Base-by-base conservation (phyloP, 2,888 invertebrate species). In the Synanthedon tipuliformis region DNA sequence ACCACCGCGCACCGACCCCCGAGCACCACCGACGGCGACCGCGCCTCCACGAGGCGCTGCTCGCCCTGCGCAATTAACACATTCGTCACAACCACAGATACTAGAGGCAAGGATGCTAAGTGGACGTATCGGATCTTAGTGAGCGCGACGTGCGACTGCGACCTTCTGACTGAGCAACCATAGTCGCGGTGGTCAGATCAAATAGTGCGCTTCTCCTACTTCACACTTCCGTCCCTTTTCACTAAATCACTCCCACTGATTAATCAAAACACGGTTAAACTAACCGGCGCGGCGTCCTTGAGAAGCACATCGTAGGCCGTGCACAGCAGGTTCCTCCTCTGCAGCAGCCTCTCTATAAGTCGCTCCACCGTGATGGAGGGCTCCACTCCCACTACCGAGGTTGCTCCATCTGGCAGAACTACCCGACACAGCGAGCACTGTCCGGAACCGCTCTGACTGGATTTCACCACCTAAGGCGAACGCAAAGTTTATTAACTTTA, bases 331-430 rank as follows among this genome's bases (percentile, higher is more conserved):
- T 94, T 95, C 59, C 97, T 88, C 70, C 96, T 92, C 72, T 95
- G 95, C 68, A 97, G 89, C 58, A 97, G 88, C 55, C 94, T 89
- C 60, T 93, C 92, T 23, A 98, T 92, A 53, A 97, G 89, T 59
- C 92, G 90, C 55, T 92, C 91, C 55, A 97, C 92, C 0, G 93
- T 92, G 73, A 95, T 93, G 34, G 90, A 88, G 16, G 92, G 86
- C 63, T 92, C 92, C 50, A 95, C 94, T 62, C 93, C 94, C 55
- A 97, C 94, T 61, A 98, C 96, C 1, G 97, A 96, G 3, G 97
- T 96, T 55, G 96, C 95, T 51, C 95, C 94, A 81, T 97, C 97
- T 2, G 95, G 95, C 56, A 98, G 86, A 68, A 95, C 92, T 56
- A 98, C 95, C 60, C 96, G 91, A 73, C 96, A 96, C 40, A 95